Evolutionary conservation across 1,140 invertebrate genomes (phyloP).

Genomic region (Achatina immaculata): DNA sequence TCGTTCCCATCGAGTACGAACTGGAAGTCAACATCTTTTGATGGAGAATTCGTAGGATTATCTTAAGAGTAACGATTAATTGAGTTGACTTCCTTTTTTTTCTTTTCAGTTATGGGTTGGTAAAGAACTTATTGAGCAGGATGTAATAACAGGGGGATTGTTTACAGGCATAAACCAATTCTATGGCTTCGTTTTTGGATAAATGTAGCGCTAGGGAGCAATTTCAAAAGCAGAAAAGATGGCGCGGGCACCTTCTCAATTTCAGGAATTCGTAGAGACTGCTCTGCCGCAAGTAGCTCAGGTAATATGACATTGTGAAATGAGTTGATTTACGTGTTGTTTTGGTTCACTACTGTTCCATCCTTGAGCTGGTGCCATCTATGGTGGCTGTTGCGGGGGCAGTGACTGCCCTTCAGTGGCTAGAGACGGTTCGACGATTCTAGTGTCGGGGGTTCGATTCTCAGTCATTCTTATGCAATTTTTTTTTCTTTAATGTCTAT

Average conservation of each 20-base stretch:
- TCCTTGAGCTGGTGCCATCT: no score
- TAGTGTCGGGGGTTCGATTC: no score
- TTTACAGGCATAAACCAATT: constrained; percentile 19
- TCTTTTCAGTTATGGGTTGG: not conserved
- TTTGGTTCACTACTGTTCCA: no score
- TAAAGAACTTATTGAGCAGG: not conserved
- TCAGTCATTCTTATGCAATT: no score
- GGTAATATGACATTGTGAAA: constrained; percentile 32
- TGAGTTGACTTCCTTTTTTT: not conserved
- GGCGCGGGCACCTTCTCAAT: constrained; percentile 46
- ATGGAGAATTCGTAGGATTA: not conserved
- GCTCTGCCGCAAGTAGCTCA: constrained; percentile 46
- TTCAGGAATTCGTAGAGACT: constrained; percentile 49
- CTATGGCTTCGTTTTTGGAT: constrained; percentile 40
- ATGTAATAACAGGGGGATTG: constrained; percentile 23
- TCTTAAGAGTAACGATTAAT: not conserved
- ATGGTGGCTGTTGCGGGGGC: no score
- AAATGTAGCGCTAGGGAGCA: constrained; percentile 31
- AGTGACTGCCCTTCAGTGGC: no score
- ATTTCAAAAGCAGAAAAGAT: constrained; percentile 40
- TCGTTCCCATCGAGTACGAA: not conserved
- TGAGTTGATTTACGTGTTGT: no score
- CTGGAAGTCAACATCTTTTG: not conserved
- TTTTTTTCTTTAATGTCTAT: no score
- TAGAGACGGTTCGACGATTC: no score